Percentiles rank a stretch among this genome's conserved stretches.
Conservation (phyloP, 2,888 invertebrate species). For the Acronicta leporina region DNA sequence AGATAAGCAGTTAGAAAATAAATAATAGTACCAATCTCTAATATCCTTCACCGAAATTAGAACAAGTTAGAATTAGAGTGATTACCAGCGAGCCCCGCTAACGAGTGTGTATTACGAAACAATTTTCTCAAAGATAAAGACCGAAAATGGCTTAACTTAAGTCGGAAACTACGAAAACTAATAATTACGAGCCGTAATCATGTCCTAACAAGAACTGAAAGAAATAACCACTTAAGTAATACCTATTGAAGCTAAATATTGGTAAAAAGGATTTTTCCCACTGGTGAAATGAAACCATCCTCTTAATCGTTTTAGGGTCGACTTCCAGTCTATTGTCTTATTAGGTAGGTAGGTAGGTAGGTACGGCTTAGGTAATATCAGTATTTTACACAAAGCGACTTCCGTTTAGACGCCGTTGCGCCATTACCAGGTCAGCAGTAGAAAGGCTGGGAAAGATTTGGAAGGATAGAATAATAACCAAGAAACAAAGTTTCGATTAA, state of each 20-base stretch:
- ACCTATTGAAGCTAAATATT: neutral
- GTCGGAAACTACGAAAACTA: conserved; percentile 6
- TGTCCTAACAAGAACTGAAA: conserved; percentile 6
- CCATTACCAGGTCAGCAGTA: too few relatives aligned
- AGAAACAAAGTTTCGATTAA: too few relatives aligned
- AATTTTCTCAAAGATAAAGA: conserved; percentile 12
- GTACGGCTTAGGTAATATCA: too few relatives aligned
- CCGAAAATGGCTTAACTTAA: conserved; percentile 11
- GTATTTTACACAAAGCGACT: too few relatives aligned
- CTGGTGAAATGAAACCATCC: neutral
- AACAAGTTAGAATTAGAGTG: conserved; percentile 7
- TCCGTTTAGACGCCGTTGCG: too few relatives aligned
- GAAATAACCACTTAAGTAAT: conserved; percentile 1
- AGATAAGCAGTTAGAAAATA: neutral
- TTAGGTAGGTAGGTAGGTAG: too few relatives aligned
- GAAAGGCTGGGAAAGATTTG: too few relatives aligned
- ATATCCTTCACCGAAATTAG: neutral
- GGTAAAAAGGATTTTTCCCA: neutral
- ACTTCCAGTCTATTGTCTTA: too few relatives aligned
- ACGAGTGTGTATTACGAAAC: conserved; percentile 20
- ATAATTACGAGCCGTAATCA: conserved; percentile 18
- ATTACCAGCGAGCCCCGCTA: conserved; percentile 23
- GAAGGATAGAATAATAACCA: too few relatives aligned
- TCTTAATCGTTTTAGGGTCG: too few relatives aligned
- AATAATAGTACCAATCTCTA: conserved; percentile 2